Evolutionary conservation across 2,888 invertebrate species (phyloP).

Genomic region (Nebria brevicollis): DNA sequence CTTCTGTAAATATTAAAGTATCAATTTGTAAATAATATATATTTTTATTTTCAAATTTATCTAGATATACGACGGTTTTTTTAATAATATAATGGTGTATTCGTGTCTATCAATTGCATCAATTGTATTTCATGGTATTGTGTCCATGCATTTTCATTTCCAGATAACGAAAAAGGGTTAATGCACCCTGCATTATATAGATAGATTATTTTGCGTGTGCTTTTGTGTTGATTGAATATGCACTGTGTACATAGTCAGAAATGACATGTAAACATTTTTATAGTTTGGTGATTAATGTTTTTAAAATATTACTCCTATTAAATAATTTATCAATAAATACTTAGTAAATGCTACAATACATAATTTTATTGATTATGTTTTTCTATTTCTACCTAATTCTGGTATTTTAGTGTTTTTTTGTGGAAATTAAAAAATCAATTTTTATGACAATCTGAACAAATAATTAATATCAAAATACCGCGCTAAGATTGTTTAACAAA

Average conservation of each 20-base stretch:
- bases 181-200: conserved; percentile 24
- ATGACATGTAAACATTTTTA: too few relatives aligned
- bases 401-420: too few relatives aligned
- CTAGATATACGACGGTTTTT: neutral
- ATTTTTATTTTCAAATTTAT: neutral
- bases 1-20: neutral
- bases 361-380: too few relatives aligned
- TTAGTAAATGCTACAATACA: too few relatives aligned
- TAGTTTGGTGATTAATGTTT: too few relatives aligned
- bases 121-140: neutral
- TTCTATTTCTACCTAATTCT: too few relatives aligned
- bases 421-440: too few relatives aligned
- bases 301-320: too few relatives aligned
- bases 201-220: conserved; percentile 47
- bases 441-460: too few relatives aligned
- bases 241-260: neutral
- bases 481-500: too few relatives aligned
- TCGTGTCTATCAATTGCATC: neutral
- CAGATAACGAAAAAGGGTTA: conserved; percentile 24
- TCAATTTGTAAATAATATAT: neutral
- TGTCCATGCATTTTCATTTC: conserved; percentile 19
- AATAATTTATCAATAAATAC: too few relatives aligned
- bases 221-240: neutral
- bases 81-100: neutral
- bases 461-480: too few relatives aligned